These are phyloP conservation scores for Ardeotis arabs DNA, from an alignment of 2,113 vertebrate genomes.

Conservation along the genomic window DNA sequence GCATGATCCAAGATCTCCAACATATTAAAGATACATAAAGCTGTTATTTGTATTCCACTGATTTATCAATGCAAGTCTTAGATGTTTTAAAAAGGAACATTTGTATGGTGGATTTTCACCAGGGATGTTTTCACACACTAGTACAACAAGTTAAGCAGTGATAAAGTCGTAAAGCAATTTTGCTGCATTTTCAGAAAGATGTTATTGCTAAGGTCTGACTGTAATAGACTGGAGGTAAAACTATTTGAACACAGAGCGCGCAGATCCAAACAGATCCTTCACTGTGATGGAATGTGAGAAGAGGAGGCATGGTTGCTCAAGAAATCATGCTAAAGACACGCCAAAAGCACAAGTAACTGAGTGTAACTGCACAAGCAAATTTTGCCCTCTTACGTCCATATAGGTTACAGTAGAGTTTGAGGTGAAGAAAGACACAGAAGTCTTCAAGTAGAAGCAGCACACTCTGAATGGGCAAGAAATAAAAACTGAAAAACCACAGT, in stretches of 20 bases:
- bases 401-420: background rate
- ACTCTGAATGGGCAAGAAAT: background rate
- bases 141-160: background rate
- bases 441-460: background rate
- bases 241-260: rapidly evolving
- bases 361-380: rapidly evolving
- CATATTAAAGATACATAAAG: background rate
- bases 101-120: background rate
- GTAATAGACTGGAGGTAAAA: background rate
- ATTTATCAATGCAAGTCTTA: background rate
- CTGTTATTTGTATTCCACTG: background rate
- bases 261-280: background rate
- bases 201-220: background rate
- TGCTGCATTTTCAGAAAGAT: background rate
- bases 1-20: background rate
- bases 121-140: background rate
- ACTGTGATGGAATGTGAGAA: background rate
- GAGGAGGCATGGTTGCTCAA: background rate
- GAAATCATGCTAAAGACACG: background rate
- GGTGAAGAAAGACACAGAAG: background rate
- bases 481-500: background rate
- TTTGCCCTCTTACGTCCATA: background rate
- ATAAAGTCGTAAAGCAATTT: background rate
- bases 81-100: background rate
- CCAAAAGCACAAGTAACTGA: background rate